phyloP scores from a whole-genome alignment of 2,888 invertebrate genomes.

The Geophilus truncorum region DNA sequence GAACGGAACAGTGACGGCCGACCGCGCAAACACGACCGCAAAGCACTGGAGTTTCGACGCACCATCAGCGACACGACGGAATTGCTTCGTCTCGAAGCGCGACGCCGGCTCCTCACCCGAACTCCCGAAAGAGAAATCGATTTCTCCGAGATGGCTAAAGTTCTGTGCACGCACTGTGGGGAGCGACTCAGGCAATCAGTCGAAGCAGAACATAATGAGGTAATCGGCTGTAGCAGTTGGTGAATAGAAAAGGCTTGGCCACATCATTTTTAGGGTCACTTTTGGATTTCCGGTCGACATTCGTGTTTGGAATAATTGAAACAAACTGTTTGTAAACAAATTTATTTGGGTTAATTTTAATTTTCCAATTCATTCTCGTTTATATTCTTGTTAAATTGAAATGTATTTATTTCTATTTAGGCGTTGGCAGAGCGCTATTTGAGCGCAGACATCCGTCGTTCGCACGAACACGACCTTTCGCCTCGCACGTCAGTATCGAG shows the following conservation, averaged over 20 bases:
- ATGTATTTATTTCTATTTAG: neutral
- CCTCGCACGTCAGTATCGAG: constrained; percentile 29
- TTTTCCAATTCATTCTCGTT: neutral
- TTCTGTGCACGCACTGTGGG: constrained; percentile 40
- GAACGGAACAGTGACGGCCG: constrained; percentile 27
- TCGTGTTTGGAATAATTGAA: no score
- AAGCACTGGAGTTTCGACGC: constrained; percentile 31
- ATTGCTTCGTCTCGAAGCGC: constrained; percentile 15
- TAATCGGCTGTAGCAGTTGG: neutral
- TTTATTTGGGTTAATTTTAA: neutral
- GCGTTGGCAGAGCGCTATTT: constrained; percentile 1
- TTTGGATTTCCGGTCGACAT: neutral
- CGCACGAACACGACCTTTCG: constrained; percentile 27
- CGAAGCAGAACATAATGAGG: constrained; percentile 30
- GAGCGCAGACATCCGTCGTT: neutral
- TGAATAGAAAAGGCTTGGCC: neutral
- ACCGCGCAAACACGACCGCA: constrained; percentile 32
- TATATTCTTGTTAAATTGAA: no score
- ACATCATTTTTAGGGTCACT: neutral
- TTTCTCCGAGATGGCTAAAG: constrained; percentile 36
- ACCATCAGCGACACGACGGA: constrained; percentile 32
- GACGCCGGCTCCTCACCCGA: constrained; percentile 1
- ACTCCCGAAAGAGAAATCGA: constrained; percentile 36
- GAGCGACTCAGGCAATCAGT: constrained; percentile 36
- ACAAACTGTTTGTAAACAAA: neutral